These are phyloP conservation scores for Drosophila paulistorum DNA, from an alignment of 1,140 invertebrate genomes.

Conservation along the genomic window DNA sequence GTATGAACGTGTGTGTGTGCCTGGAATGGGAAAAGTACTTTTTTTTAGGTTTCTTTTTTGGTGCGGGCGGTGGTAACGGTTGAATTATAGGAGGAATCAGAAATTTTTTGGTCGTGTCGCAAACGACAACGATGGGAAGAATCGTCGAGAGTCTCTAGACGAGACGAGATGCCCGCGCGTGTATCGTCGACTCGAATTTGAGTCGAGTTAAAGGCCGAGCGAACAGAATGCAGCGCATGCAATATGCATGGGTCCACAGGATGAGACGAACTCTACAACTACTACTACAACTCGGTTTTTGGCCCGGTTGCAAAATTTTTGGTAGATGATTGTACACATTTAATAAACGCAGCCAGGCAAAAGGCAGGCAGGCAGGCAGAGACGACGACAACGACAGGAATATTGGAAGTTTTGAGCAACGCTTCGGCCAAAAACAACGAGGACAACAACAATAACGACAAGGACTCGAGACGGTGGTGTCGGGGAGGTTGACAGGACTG, in stretches of 20 bases:
- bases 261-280: constrained; percentile 4
- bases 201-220: constrained; percentile 19
- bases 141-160: background rate
- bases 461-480: background rate
- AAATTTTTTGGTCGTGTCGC: constrained; percentile 41
- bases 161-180: no score
- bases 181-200: no score
- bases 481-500: background rate
- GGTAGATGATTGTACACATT: constrained; percentile 52
- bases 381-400: constrained; percentile 45
- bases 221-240: constrained; percentile 11
- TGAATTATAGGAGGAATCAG: constrained; percentile 57
- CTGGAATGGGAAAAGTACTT: constrained; percentile 8
- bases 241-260: constrained; percentile 9
- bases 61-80: constrained; percentile 17
- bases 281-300: constrained; percentile 8
- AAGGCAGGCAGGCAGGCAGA: constrained; percentile 15
- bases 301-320: constrained; percentile 46
- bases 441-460: background rate
- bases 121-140: constrained; percentile 32
- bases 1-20: background rate
- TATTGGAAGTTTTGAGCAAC: constrained; percentile 42
- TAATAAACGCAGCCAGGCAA: constrained; percentile 46
- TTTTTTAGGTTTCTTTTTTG: constrained; percentile 7
- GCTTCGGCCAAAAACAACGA: constrained; percentile 15